A percentile compares a stretch with the other conserved stretches of the same genome.
Conservation (phyloP, 1,140 invertebrate genomes). For the Anadara kagoshimensis region DNA sequence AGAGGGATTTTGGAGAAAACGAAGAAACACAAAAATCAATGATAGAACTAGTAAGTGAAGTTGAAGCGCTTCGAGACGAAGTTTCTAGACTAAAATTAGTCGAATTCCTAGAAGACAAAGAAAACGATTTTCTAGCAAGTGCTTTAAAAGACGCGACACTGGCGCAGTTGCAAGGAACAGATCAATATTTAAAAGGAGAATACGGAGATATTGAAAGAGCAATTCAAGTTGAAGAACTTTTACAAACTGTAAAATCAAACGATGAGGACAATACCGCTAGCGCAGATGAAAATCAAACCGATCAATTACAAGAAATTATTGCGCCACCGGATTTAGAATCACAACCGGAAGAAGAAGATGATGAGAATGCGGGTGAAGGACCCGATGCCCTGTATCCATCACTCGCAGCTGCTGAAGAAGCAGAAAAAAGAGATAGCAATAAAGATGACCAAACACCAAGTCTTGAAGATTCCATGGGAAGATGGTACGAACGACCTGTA, state of each 20-base stretch:
- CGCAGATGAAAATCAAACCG: constrained; percentile 1
- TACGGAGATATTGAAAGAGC: constrained; percentile 53
- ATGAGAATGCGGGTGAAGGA: constrained; percentile 5
- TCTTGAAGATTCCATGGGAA: constrained; percentile 4
- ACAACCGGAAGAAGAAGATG: neutral
- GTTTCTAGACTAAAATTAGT: constrained; percentile 43
- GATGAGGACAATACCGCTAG: constrained; percentile 12
- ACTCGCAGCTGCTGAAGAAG: too few relatives aligned
- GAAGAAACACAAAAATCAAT: neutral
- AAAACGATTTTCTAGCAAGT: constrained; percentile 57
- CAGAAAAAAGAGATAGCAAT: neutral
- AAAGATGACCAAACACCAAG: constrained; percentile 4
- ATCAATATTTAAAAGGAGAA: constrained; percentile 45
- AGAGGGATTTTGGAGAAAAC: neutral
- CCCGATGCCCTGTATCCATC: neutral
- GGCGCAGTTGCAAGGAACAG: constrained; percentile 42
- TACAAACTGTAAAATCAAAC: constrained; percentile 36
- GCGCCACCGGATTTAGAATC: neutral
- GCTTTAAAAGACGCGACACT: constrained; percentile 58
- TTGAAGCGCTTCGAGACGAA: constrained; percentile 34
- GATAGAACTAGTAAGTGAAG: constrained; percentile 8
- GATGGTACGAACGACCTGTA: constrained; percentile 11
- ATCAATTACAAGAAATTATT: neutral
- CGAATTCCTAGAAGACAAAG: constrained; percentile 51
- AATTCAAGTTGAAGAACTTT: constrained; percentile 49